Conservation (phyloP, 2,113 vertebrate genomes). For the Python bivittatus region DNA sequence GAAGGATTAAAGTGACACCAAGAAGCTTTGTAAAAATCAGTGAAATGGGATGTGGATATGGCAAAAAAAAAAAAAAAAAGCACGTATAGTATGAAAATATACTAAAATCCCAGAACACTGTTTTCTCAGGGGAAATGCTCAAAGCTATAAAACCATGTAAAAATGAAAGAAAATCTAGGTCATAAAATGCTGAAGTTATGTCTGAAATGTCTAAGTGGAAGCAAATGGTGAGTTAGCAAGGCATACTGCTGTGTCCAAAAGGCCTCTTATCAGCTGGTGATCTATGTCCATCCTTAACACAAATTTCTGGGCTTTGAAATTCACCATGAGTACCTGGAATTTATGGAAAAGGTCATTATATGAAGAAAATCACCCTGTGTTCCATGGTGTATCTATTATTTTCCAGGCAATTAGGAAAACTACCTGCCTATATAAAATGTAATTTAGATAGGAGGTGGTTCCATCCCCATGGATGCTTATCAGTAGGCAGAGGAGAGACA, state of each 20-base stretch:
- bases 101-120: slow-evolving; percentile 5
- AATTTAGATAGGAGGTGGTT: slow-evolving; percentile 39
- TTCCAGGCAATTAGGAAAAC: slow-evolving; percentile 33
- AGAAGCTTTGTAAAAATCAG: slow-evolving; percentile 47
- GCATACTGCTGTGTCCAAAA: slow-evolving; percentile 35
- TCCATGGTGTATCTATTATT: slow-evolving; percentile 33
- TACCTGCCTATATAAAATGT: not conserved
- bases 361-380: slow-evolving; percentile 34
- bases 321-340: slow-evolving; percentile 39
- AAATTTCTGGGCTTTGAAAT: slow-evolving; percentile 27
- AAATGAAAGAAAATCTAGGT: slow-evolving; percentile 32
- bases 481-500: slow-evolving; percentile 19
- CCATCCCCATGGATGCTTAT: slow-evolving; percentile 22
- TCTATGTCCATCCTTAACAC: slow-evolving; percentile 50
- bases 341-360: slow-evolving; percentile 39
- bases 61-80: slow-evolving; percentile 4
- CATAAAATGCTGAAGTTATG: slow-evolving; percentile 26
- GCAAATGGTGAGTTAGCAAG: slow-evolving; percentile 41
- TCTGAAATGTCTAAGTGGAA: slow-evolving; percentile 37
- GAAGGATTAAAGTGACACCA: slow-evolving; percentile 53
- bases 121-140: slow-evolving; percentile 24
- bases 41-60: slow-evolving; percentile 22
- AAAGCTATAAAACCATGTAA: slow-evolving; percentile 38
- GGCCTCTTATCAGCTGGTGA: slow-evolving; percentile 33
- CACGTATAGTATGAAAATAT: not conserved